These are phyloP conservation scores for Atta colombica DNA, from an alignment of 1,140 invertebrate genomes.

Conservation along the genomic window DNA sequence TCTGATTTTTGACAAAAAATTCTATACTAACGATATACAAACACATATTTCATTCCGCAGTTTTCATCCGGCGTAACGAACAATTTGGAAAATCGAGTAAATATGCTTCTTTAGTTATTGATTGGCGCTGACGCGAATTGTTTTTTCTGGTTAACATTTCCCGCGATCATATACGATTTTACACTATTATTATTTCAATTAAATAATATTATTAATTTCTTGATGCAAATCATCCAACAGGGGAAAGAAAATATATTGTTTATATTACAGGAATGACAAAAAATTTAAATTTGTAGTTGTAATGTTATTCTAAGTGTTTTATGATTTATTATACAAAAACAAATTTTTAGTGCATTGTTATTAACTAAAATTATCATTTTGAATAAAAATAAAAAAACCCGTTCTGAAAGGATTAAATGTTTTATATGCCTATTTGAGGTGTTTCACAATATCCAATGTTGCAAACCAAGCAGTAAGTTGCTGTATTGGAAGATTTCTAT, in stretches of 20 bases:
- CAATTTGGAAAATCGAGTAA: constrained; percentile 3
- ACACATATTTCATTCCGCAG: neutral
- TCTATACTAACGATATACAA: neutral
- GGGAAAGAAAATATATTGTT: no score
- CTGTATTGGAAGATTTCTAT: constrained; percentile 2
- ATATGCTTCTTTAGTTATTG: neutral
- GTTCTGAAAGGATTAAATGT: no score
- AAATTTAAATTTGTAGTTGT: no score
- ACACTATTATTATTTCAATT: neutral
- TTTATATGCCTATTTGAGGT: neutral
- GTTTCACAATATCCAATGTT: constrained; percentile 1
- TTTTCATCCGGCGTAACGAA: neutral
- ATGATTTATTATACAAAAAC: no score
- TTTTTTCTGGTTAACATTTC: constrained; percentile 14
- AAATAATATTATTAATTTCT: neutral
- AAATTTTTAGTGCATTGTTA: no score
- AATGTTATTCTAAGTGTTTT: no score
- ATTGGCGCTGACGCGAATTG: constrained; percentile 10
- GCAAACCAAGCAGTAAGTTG: neutral
- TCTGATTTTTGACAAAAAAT: neutral
- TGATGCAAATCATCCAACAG: no score
- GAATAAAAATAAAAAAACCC: no score
- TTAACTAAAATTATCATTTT: no score
- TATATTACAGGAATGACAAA: no score
- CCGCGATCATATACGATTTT: neutral